Evolutionary conservation across 2,888 invertebrate species (phyloP).

Genomic region (Trilocha varians): DNA sequence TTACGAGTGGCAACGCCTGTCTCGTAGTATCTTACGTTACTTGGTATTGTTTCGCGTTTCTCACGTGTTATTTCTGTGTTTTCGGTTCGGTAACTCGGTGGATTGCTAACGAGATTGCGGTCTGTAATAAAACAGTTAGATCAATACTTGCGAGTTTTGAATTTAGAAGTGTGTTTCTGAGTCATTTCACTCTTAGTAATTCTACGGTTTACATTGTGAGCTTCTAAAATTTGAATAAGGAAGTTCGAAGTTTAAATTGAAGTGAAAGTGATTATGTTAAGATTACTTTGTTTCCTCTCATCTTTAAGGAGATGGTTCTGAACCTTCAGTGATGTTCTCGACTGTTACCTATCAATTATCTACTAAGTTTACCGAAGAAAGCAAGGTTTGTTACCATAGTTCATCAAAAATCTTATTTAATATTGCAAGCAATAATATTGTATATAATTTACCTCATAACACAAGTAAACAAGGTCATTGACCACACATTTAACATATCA

Average conservation of each 20-base stretch:
- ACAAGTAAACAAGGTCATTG: too few relatives aligned
- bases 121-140: conserved; percentile 24
- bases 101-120: conserved; percentile 17
- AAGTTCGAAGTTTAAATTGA: background rate
- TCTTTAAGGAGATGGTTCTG: conserved; percentile 32
- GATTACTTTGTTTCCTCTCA: conserved; percentile 18
- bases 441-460: too few relatives aligned
- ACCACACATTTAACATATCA: too few relatives aligned
- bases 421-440: too few relatives aligned
- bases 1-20: conserved; percentile 74
- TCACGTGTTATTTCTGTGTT: conserved; percentile 51
- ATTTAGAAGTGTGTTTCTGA: conserved; percentile 13
- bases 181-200: background rate
- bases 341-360: conserved; percentile 59
- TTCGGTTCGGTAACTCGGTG: conserved; percentile 9
- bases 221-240: too few relatives aligned
- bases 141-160: conserved; percentile 11
- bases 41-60: conserved; percentile 60
- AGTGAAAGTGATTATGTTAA: conserved; percentile 33
- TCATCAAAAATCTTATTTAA: too few relatives aligned
- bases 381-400: conserved; percentile 35
- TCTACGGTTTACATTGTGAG: background rate
- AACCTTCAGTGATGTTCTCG: conserved; percentile 52
- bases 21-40: conserved; percentile 67
- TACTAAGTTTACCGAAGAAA: conserved; percentile 55